These are phyloP conservation scores for Bagarius yarrelli DNA, from an alignment of 2,113 vertebrate genomes.

Conservation along the genomic window DNA sequence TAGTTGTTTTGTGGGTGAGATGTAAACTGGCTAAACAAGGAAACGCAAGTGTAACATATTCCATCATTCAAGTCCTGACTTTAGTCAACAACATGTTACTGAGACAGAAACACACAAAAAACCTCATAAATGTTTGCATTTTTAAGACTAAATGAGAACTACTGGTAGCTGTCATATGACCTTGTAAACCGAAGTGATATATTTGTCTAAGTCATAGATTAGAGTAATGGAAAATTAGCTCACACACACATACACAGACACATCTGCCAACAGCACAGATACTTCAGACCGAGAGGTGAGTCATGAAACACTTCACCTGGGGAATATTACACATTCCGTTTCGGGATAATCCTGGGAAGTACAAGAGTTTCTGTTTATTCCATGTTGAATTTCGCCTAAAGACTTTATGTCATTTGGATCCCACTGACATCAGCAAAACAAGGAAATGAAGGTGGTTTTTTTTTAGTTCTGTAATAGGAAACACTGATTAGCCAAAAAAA, in stretches of 20 bases:
- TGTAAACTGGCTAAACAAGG: slow-evolving; percentile 58
- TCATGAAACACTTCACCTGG: slow-evolving; percentile 38
- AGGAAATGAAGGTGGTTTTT: background rate
- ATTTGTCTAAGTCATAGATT: slow-evolving; percentile 12
- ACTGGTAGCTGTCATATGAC: background rate
- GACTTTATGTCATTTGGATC: background rate
- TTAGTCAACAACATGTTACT: too few relatives aligned
- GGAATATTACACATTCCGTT: slow-evolving; percentile 30
- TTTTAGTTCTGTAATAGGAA: background rate
- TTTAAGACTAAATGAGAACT: background rate
- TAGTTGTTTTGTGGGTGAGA: slow-evolving; percentile 34
- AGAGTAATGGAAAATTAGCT: slow-evolving; percentile 36
- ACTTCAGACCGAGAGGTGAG: slow-evolving; percentile 25
- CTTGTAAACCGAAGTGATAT: background rate
- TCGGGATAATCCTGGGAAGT: slow-evolving; percentile 23
- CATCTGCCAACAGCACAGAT: background rate
- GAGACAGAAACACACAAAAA: background rate
- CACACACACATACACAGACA: slow-evolving; percentile 12
- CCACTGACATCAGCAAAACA: background rate
- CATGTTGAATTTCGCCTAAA: background rate
- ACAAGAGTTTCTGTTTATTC: slow-evolving; percentile 37
- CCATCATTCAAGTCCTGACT: background rate
- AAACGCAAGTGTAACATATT: slow-evolving; percentile 44
- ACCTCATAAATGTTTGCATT: too few relatives aligned
- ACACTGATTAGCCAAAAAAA: background rate